These are phyloP conservation scores for Lagopus muta DNA, from an alignment of 2,113 vertebrate genomes.

Conservation along the genomic window DNA sequence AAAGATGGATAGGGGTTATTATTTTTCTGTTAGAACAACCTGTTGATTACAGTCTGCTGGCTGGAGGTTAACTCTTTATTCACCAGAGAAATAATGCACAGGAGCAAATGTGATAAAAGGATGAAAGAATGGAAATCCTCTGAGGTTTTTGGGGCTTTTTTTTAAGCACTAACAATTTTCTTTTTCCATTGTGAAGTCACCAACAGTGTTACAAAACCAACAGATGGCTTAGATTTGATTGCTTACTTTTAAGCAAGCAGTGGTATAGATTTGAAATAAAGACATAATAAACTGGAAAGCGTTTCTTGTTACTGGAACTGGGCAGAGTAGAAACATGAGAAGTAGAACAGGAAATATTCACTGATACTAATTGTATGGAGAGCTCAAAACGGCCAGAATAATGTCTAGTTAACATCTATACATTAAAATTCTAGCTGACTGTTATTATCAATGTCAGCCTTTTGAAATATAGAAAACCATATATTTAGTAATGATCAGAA, in stretches of 20 bases:
- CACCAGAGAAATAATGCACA: conserved; percentile 26
- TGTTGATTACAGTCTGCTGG: conserved; percentile 67
- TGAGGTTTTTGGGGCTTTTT: not conserved
- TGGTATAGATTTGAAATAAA: conserved; percentile 57
- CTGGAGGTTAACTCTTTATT: conserved; percentile 65
- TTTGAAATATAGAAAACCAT: not conserved
- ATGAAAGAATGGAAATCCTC: conserved; percentile 1
- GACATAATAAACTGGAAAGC: conserved; percentile 32
- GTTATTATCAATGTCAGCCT: not conserved
- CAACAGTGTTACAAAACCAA: conserved; percentile 42
- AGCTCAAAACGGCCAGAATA: not conserved
- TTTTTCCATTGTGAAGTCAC: not conserved
- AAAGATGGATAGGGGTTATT: conserved; percentile 44
- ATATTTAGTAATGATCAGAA: not conserved
- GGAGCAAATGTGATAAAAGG: conserved; percentile 9
- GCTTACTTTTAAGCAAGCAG: conserved; percentile 27
- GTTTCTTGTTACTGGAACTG: conserved; percentile 26
- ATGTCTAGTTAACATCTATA: not conserved
- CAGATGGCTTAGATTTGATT: conserved; percentile 42
- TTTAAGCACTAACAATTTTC: conserved; percentile 39
- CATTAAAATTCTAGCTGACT: conserved; percentile 27
- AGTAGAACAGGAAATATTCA: conserved; percentile 44
- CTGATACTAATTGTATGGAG: not conserved
- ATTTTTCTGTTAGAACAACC: conserved; percentile 66
- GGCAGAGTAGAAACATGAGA: conserved; percentile 31